A percentile compares a stretch with the other conserved stretches of the same genome.
These are phyloP conservation scores for Parasteatoda tepidariorum DNA, from an alignment of 1,140 invertebrate species.

Conservation along the genomic window DNA sequence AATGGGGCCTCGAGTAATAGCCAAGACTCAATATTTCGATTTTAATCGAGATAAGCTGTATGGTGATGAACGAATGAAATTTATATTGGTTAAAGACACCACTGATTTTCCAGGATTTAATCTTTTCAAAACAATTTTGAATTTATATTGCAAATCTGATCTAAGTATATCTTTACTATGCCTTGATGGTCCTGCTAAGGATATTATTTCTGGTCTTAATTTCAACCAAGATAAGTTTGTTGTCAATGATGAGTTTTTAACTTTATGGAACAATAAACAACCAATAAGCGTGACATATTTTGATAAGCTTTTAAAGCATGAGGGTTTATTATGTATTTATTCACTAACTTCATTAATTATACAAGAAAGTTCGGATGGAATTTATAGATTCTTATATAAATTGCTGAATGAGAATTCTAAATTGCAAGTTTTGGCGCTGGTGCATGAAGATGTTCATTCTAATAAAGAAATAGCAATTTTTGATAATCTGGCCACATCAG, in stretches of 20 bases:
- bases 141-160: constrained; percentile 14
- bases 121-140: constrained; percentile 26
- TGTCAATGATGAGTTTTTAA: constrained; percentile 5
- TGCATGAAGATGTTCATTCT: constrained; percentile 33
- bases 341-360: constrained; percentile 29
- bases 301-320: background rate
- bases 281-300: background rate
- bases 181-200: background rate
- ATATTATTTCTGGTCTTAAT: background rate
- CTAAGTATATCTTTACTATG: background rate
- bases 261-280: background rate
- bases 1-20: background rate
- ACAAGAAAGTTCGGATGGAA: background rate
- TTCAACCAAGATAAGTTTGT: background rate
- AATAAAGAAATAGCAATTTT: constrained; percentile 2
- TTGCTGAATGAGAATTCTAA: constrained; percentile 10
- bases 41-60: constrained; percentile 7
- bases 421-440: constrained; percentile 30
- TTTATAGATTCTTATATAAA: constrained; percentile 24
- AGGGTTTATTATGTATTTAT: constrained; percentile 26
- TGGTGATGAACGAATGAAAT: constrained; percentile 37
- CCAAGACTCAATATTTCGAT: background rate
- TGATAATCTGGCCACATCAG: constrained; percentile 10
- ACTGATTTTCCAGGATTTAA: background rate
- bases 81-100: constrained; percentile 29